Base-by-base conservation (phyloP, 2,888 invertebrate species). In the Hartigia nigra region DNA sequence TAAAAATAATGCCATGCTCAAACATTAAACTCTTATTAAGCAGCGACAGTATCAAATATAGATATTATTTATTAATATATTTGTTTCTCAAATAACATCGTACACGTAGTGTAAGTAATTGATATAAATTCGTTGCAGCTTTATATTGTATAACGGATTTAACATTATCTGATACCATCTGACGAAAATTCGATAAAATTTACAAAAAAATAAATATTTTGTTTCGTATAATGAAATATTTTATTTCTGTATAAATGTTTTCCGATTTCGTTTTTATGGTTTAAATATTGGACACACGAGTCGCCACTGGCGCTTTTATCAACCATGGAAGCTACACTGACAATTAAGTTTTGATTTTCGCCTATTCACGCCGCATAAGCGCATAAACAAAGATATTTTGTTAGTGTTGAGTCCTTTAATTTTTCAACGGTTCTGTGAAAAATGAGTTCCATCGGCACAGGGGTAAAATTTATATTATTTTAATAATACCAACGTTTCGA, bases 401-500 rank as follows among this genome's bases (percentile, higher is more conserved):
- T 37, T 78, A 70, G 70, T 31, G 37, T 55, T 74, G 11, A 39
- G 77, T 70, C 55, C 37, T 74, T 39, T 74, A 81, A 80, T 78
- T 82, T 74, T 75, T 37, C 36, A 78, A n/a, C 12, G 37, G 69
- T 55, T 23, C 32, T n/a, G 36, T 81, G 76, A 85, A 94, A 90
- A 86, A 98, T 98, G 98, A 98, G 98, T 95, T 98, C 98, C 36
- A 98, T 98, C 90, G 98, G 98, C 86, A 98, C 98, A 83, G 98
- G 98, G 86, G 97, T 97, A 95, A 95, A 95, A 95, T 91, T 76
- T 70, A n/a, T 14, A 80, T 70, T 74, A 78, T 79, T 79, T 37
- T 76, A 12, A 11, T 31, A 35, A 70, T 70, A 12, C 55, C 75
- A 70, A 74, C 5, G 74, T 70, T 35, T 69, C 75, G 88, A 87